Evolutionary conservation across 64 coral and sea anemone species (phyloP).

Genomic region (Montipora efflorescens): DNA sequence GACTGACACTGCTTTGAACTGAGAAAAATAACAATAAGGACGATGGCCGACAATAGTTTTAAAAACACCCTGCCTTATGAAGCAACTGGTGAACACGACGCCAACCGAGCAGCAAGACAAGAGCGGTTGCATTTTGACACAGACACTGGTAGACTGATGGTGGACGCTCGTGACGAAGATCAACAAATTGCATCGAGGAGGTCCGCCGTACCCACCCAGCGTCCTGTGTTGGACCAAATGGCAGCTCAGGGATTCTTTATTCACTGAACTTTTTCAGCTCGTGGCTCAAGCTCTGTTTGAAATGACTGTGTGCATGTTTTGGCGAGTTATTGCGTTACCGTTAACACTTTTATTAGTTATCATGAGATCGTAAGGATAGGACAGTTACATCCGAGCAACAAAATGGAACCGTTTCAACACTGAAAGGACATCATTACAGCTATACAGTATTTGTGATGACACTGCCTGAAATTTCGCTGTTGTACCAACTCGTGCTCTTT

Average conservation of each 20-base stretch:
- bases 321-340: too few species aligned
- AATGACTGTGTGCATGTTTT: too few species aligned
- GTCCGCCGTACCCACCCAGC: neutral
- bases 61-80: neutral
- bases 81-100: neutral
- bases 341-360: too few species aligned
- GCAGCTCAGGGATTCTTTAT: slow-evolving; percentile 28
- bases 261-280: neutral
- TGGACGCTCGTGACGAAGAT: neutral
- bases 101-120: neutral
- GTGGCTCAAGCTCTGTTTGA: neutral
- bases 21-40: neutral
- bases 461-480: too few species aligned
- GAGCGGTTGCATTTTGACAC: slow-evolving; percentile 16
- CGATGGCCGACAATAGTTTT: neutral
- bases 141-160: neutral
- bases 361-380: too few species aligned
- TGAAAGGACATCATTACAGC: too few species aligned
- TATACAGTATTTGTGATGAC: too few species aligned
- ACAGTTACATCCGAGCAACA: too few species aligned
- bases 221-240: slow-evolving; percentile 27
- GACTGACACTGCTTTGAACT: too few species aligned
- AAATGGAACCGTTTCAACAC: too few species aligned
- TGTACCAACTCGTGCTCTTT: too few species aligned
- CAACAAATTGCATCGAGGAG: neutral